Base-by-base conservation (phyloP, 2,888 invertebrate species). In the Xestia sexstrigata region DNA sequence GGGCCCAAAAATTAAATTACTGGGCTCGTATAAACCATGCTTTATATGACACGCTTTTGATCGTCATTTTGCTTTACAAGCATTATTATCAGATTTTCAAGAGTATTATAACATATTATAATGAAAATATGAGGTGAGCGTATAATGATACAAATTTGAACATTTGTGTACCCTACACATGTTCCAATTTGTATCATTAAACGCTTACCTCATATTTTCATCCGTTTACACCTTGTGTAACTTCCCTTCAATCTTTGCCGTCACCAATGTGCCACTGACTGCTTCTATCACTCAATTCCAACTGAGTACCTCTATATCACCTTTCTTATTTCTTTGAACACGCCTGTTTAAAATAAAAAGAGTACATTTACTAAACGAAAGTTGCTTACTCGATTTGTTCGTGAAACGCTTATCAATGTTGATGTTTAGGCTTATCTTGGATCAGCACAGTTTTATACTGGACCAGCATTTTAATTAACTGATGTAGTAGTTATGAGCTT, bases 391-490 rank as follows among this genome's bases (percentile, higher is more conserved):
- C 71, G 58, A 47, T 49, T 17, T n/a, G 60, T 17, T 52, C 52
- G 58, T 30, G 20, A 13, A 79, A 66, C 26, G 70, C 45, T 79
- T 67, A 79, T 79, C 66, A 70, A 58, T 85, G 81, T 85, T 69
- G 42, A 68, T 68, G 60, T 73, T 55, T 65, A 17, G 39, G 52
- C 85, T 81, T 81, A 84, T 81, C 81, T 74, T 26, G 74, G 74
- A 66, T 65, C 84, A 60, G 80, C 60, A 45, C 49, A 67, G 63
- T 80, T 73, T 79, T 81, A 58, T 84, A 60, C 81, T 71, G 72
- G 68, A 65, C 73, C 47, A 65, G 85, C 81, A 58, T 81, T 84
- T 81, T 81, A 85, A 84, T 81, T 73, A 84, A 52, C 73, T 80
- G 62, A 15, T 65, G 52, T 47, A 47, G 49, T 23, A 15, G 47